Conservation (phyloP, 2,113 vertebrate genomes). For the Steatornis caripensis region DNA sequence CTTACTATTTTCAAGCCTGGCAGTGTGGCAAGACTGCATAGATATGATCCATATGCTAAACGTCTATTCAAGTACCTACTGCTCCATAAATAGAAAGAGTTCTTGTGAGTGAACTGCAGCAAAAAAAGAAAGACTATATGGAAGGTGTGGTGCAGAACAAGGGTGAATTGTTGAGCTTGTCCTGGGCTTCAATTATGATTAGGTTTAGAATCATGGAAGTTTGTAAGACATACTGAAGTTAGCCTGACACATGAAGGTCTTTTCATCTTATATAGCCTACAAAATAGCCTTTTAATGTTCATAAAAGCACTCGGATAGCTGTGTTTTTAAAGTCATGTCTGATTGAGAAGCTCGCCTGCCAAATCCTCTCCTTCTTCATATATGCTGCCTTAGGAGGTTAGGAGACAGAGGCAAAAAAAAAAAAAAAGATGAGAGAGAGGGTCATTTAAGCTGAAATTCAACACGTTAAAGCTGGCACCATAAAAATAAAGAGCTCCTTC, state of each 20-base stretch:
- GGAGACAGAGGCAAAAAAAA: neutral
- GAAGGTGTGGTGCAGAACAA: neutral
- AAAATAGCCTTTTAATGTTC: neutral
- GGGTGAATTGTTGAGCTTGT: neutral
- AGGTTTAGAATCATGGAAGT: neutral
- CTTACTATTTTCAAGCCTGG: neutral
- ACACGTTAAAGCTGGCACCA: constrained; percentile 24
- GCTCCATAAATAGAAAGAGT: constrained; percentile 21
- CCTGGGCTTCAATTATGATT: neutral
- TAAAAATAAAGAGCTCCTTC: constrained; percentile 64
- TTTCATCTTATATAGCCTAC: neutral
- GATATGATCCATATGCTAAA: neutral
- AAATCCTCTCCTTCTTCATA: neutral
- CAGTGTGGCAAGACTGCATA: neutral
- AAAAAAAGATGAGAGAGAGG: neutral
- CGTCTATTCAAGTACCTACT: neutral
- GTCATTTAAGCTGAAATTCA: constrained; percentile 44
- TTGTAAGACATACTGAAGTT: neutral
- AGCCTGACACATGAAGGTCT: neutral
- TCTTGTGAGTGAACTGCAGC: neutral
- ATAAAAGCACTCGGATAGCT: neutral
- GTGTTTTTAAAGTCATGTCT: neutral
- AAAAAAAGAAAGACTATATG: neutral
- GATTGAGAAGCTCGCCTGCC: constrained; percentile 7
- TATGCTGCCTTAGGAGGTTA: neutral